phyloP scores from a whole-genome alignment of 2,113 vertebrate species.

The Vicugna pacos region DNA sequence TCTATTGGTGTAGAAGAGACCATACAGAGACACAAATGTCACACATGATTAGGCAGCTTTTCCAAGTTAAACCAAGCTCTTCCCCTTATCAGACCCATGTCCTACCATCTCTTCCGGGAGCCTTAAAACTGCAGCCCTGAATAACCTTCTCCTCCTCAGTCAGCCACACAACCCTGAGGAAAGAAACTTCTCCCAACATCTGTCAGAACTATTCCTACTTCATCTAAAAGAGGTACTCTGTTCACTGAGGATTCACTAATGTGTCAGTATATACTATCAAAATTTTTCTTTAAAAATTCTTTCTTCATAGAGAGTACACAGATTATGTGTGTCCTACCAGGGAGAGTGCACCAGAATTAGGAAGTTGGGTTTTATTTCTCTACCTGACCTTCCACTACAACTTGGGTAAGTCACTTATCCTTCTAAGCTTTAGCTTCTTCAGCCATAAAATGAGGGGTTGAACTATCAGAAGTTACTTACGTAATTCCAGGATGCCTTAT shows the following conservation, averaged over 20 bases:
- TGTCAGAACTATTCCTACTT: not conserved
- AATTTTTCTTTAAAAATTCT: not conserved
- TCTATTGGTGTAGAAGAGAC: not conserved
- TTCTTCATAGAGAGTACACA: not conserved
- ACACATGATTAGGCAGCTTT: not conserved
- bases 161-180: not conserved
- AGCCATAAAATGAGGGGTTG: not conserved
- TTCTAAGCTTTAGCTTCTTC: not conserved
- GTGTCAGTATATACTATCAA: not conserved
- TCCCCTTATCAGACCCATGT: not conserved
- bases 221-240: slow-evolving; percentile 1
- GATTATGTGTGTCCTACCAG: not conserved
- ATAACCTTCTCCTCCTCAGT: not conserved
- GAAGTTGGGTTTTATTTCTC: not conserved
- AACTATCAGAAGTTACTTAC: not conserved
- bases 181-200: not conserved
- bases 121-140: not conserved
- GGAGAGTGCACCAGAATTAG: not conserved
- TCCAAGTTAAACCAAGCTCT: slow-evolving; percentile 14
- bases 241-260: slow-evolving; percentile 21
- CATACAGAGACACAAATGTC: not conserved
- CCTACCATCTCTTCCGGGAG: not conserved
- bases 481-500: not conserved
- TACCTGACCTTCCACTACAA: not conserved
- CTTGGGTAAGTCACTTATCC: not conserved